Evolutionary conservation across 2,113 vertebrate genomes (phyloP).

Genomic region (Diadophis punctatus): DNA sequence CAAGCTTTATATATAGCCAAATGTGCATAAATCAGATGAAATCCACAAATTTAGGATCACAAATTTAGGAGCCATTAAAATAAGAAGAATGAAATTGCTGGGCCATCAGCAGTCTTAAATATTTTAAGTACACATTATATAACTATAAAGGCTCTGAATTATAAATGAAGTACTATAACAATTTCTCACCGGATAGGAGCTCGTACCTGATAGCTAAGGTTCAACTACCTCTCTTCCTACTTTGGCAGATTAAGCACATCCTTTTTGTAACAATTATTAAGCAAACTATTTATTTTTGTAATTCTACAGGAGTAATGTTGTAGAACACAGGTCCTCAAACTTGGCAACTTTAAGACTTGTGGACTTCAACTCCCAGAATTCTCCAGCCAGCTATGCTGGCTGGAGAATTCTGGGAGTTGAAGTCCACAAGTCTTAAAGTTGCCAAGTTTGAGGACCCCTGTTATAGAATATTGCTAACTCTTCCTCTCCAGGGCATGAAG

Average conservation of each 20-base stretch:
- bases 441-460: no score
- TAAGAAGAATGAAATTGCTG: not conserved
- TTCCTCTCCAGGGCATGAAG: not conserved
- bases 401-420: no score
- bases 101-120: not conserved
- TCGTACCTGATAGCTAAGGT: no score
- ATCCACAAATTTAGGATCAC: not conserved
- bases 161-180: not conserved
- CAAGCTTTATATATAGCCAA: not conserved
- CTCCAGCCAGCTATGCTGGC: no score
- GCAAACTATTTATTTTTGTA: not conserved
- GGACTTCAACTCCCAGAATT: no score
- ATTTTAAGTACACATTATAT: not conserved
- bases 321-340: no score
- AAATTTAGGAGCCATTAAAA: not conserved
- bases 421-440: no score
- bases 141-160: not conserved
- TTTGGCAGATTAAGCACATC: not conserved
- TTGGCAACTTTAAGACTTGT: no score
- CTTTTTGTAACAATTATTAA: not conserved
- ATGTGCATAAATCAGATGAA: not conserved
- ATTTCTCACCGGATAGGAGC: not conserved
- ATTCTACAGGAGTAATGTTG: not conserved
- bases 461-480: not conserved
- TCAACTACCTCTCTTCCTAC: not conserved